A percentile compares a stretch with the other conserved stretches of the same genome.
Evolutionary conservation across 1,140 invertebrate genomes (phyloP).

Genomic region (Fopius arisanus): DNA sequence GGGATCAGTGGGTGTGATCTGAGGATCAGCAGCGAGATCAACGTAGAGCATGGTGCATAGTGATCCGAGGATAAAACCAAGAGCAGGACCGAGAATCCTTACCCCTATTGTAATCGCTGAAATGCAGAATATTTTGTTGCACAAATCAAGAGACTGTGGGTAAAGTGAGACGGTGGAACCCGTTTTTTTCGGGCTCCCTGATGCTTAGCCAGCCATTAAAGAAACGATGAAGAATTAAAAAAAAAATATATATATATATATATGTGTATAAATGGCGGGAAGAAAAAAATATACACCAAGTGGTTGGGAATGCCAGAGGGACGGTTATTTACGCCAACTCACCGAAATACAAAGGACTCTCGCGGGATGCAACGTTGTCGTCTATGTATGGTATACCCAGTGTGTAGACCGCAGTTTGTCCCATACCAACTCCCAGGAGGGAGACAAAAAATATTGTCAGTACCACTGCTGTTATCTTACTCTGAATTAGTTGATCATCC

Average conservation of each 20-base stretch:
- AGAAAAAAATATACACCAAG: neutral
- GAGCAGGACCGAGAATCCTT: constrained; percentile 86
- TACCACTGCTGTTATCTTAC: constrained; percentile 80
- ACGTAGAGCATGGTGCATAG: constrained; percentile 88
- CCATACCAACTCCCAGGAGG: constrained; percentile 88
- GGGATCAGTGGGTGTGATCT: constrained; percentile 83
- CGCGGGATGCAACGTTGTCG: constrained; percentile 90
- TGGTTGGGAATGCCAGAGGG: neutral
- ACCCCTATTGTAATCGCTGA: constrained; percentile 92
- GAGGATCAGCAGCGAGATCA: constrained; percentile 77
- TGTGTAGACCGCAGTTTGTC: constrained; percentile 91
- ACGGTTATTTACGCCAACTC: constrained; percentile 52
- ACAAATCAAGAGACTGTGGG: constrained; percentile 12
- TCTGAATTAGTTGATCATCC: constrained; percentile 71
- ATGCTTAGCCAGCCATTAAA: constrained; percentile 2
- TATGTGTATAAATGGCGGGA: neutral
- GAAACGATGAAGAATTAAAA: neutral
- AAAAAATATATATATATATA: neutral
- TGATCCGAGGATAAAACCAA: constrained; percentile 91
- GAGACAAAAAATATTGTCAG: constrained; percentile 88
- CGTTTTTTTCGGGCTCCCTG: neutral
- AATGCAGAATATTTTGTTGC: constrained; percentile 43
- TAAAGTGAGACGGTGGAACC: constrained; percentile 5
- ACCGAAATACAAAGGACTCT: constrained; percentile 94
- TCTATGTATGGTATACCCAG: constrained; percentile 94